Percentiles rank a stretch among this genome's conserved stretches.
phyloP scores from a whole-genome alignment of 2,113 vertebrate genomes.

The Regulus satrapa region DNA sequence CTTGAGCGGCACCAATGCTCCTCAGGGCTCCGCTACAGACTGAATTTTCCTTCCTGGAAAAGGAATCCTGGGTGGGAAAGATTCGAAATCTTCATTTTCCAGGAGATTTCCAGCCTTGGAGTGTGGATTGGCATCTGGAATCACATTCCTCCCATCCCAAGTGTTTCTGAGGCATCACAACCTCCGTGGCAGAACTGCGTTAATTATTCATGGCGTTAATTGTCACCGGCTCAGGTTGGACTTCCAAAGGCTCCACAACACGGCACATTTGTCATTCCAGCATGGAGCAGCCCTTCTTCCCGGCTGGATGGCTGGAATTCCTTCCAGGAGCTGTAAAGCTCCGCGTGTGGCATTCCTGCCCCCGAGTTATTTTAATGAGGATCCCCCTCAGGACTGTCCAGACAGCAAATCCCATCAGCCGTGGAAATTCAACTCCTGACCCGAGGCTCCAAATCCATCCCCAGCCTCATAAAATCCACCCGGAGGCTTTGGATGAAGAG shows the following conservation, averaged over 20 bases:
- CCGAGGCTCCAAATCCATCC: neutral
- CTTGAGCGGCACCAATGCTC: neutral
- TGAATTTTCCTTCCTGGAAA: neutral
- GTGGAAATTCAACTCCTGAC: neutral
- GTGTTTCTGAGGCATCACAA: neutral
- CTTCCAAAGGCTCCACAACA: neutral
- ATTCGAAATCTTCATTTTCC: neutral
- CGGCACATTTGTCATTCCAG: neutral
- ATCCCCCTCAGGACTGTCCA: conserved; percentile 30
- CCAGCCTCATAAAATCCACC: conserved; percentile 12
- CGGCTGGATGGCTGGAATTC: neutral
- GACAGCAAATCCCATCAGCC: neutral
- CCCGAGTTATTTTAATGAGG: conserved; percentile 15
- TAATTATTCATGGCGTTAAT: neutral
- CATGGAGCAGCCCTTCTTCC: neutral
- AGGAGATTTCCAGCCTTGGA: neutral
- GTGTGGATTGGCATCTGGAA: neutral
- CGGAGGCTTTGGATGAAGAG: neutral
- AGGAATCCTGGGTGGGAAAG: neutral
- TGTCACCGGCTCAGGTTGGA: neutral
- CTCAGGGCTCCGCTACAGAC: neutral
- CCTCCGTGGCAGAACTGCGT: fast-evolving
- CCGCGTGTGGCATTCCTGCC: neutral
- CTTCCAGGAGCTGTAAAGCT: neutral
- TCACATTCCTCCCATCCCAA: neutral